Evolutionary conservation across 2,888 invertebrate species (phyloP), one percentile per base, ranked within the genome.

Genomic region (Thera britannica): DNA sequence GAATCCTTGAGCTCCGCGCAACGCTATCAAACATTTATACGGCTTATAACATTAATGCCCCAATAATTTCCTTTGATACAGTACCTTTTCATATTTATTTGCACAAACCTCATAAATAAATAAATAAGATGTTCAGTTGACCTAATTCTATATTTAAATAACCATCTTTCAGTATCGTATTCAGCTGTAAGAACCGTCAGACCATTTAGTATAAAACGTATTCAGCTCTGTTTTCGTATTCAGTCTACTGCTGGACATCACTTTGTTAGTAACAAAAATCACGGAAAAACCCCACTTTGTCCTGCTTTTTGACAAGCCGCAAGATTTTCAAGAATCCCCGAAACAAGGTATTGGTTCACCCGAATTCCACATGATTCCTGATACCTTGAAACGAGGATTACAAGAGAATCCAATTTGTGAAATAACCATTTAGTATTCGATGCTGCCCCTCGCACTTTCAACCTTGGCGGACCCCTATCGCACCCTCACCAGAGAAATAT

Each of bases 361-460:
- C 34, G 51, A 57, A 54, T 35, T 38, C 11, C 58, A 52, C 58
- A 51, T 51, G 23, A 55, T 56, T 55, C 48, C 51, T 44, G 34
- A 52, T 51, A 35, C 36, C 35, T 48, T 2, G 4, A 48, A 38
- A 9, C 54, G 36, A 57, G 51, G 59, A 60, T 65, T 46, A 58
- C 60, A 61, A 46, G n/a, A 58, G 61, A 57, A 62, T 58, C 67
- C 62, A 67, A 62, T 67, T 67, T 67, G 44, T 58, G 67, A 46
- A 51, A 65, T 36, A 62, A 58, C 62, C 58, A 67, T 67, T 67
- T 54, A 58, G 62, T 46, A 55, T 58, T 23, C 58, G 62, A 58
- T 67, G 58, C 51, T 38, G 49, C 41, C 62, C 51, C 61, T 58
- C 65, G 58, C 46, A 59, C 54, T 65, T 41, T 59, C 60, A 51